Conservation (phyloP, 2,888 invertebrate species). For the Mellilla xanthometata region DNA sequence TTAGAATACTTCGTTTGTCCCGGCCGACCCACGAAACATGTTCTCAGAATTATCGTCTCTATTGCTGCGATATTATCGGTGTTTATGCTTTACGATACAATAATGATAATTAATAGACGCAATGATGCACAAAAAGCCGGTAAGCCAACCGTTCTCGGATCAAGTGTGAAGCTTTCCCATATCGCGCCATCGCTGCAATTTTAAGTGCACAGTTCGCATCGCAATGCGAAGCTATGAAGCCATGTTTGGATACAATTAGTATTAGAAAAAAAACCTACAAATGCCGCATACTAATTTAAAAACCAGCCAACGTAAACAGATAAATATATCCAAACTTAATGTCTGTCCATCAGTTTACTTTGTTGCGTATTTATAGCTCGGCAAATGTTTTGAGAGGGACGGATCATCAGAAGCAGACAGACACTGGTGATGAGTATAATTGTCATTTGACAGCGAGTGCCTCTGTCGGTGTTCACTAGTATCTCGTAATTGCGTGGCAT, state of each 20-base stretch:
- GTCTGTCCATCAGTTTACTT: background rate
- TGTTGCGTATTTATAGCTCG: conserved; percentile 8
- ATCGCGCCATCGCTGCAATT: conserved; percentile 15
- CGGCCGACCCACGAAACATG: background rate
- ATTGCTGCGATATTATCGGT: conserved; percentile 17
- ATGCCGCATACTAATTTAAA: background rate
- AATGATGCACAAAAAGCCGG: conserved; percentile 14
- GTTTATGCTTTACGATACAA: conserved; percentile 10
- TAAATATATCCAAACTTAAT: conserved; percentile 1
- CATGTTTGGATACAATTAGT: conserved; percentile 8
- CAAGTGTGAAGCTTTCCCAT: conserved; percentile 25
- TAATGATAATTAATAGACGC: conserved; percentile 16
- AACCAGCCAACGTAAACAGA: background rate
- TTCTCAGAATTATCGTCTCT: conserved; percentile 18
- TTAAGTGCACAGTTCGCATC: conserved; percentile 16
- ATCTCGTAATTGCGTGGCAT: background rate
- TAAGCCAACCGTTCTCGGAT: conserved; percentile 9
- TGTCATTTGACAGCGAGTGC: background rate
- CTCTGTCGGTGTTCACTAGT: background rate
- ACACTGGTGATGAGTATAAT: background rate
- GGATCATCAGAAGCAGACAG: background rate
- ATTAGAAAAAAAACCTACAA: conserved; percentile 7
- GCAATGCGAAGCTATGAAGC: conserved; percentile 5
- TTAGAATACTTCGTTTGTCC: conserved; percentile 34
- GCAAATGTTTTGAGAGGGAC: background rate